phyloP scores from a whole-genome alignment of 37 sponge, comb jelly and placozoan genomes.

The Halichondria panicea region DNA sequence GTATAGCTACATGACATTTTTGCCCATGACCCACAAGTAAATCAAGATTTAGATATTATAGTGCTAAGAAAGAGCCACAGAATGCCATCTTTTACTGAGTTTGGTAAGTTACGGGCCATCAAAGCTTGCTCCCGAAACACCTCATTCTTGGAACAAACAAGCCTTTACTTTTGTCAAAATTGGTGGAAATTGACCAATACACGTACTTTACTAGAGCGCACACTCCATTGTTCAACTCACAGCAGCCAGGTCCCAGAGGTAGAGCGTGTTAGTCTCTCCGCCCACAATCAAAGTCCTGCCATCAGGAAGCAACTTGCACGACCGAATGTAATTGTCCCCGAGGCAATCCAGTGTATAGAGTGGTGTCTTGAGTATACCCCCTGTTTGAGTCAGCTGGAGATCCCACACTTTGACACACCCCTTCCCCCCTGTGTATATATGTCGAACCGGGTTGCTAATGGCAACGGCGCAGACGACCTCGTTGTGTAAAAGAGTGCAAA shows the following conservation, averaged over 20 bases:
- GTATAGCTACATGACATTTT: too few species aligned
- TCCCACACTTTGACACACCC: conserved; percentile 98
- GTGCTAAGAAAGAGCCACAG: too few species aligned
- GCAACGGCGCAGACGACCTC: conserved; percentile 99
- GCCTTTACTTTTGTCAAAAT: too few species aligned
- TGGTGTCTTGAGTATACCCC: conserved; percentile 56
- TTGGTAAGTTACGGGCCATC: too few species aligned
- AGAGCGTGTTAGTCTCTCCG: conserved; percentile 93
- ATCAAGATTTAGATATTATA: too few species aligned
- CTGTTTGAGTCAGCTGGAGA: conserved; percentile 23
- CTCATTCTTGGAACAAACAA: too few species aligned
- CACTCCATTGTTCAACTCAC: conserved; percentile 41
- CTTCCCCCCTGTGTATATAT: conserved; percentile 95
- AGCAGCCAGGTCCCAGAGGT: conserved; percentile 87
- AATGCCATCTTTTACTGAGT: too few species aligned
- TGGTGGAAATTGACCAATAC: too few species aligned
- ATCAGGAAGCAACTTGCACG: conserved; percentile 96
- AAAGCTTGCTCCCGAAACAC: too few species aligned
- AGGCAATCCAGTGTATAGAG: conserved; percentile 82
- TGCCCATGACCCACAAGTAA: too few species aligned
- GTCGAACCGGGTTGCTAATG: conserved; percentile 76
- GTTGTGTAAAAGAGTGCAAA: conserved; percentile 73
- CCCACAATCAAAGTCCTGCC: conserved; percentile 91
- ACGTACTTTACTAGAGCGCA: background rate
- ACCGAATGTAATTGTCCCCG: conserved; percentile 95